phyloP scores from a whole-genome alignment of 2,113 vertebrate species.

The Leptodactylus fuscus region DNA sequence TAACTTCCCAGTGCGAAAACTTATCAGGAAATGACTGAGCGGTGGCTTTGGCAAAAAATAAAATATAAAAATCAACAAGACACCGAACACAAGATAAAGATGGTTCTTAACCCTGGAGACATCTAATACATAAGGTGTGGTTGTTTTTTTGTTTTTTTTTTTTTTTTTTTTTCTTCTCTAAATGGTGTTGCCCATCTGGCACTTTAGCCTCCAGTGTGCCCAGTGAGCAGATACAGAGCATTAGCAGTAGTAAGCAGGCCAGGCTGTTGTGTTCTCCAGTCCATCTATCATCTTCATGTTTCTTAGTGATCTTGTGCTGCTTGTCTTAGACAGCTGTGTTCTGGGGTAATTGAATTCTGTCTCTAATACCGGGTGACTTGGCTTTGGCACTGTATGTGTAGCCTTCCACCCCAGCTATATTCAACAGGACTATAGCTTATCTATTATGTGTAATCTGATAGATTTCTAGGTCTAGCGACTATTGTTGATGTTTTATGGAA shows the following conservation, averaged over 20 bases:
- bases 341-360: slow-evolving; percentile 11
- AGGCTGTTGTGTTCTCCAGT: neutral
- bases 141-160: too few species aligned
- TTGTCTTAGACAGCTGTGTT: slow-evolving; percentile 24
- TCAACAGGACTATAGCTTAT: too few species aligned
- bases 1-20: neutral
- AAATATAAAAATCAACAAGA: neutral
- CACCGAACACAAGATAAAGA: too few species aligned
- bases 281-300: neutral
- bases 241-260: slow-evolving; percentile 16
- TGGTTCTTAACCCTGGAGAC: too few species aligned
- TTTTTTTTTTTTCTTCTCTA: neutral
- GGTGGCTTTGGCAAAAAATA: too few species aligned
- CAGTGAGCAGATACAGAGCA: neutral
- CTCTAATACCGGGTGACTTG: neutral
- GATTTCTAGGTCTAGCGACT: too few species aligned
- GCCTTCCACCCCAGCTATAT: neutral
- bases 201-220: neutral
- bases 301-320: neutral
- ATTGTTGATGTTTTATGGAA: too few species aligned
- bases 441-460: too few species aligned
- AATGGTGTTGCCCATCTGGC: neutral
- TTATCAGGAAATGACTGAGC: neutral
- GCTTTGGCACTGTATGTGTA: neutral
- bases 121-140: too few species aligned